These are phyloP conservation scores for Nixonia krombeini DNA, from an alignment of 1,140 invertebrate genomes.

Conservation along the genomic window DNA sequence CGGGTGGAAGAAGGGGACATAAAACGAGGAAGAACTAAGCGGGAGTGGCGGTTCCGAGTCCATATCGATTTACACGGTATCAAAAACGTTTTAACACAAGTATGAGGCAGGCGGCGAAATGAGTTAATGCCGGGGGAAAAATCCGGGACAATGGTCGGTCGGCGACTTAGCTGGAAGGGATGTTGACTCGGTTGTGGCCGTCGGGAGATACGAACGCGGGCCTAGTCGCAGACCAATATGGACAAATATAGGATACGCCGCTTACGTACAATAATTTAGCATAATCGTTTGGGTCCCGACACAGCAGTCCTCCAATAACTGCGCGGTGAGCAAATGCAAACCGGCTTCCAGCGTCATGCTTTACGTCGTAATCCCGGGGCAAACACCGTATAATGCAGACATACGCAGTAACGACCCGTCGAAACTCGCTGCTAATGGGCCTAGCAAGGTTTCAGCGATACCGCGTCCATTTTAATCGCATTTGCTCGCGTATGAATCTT, in stretches of 20 bases:
- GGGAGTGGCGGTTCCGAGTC: not conserved
- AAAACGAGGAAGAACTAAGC: not conserved
- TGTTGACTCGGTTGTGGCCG: not conserved
- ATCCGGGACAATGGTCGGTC: no score
- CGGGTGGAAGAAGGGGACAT: no score
- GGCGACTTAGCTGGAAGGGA: no score
- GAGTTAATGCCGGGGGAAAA: not conserved
- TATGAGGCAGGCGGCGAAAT: not conserved
- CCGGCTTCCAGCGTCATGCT: not conserved
- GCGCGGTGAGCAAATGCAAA: conserved; percentile 51
- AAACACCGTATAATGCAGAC: no score
- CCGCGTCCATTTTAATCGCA: no score
- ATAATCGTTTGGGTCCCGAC: conserved; percentile 52
- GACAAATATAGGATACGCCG: conserved; percentile 35
- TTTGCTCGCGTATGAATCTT: no score
- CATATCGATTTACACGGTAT: not conserved
- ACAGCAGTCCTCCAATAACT: conserved; percentile 48
- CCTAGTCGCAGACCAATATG: conserved; percentile 18
- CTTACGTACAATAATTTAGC: conserved; percentile 54
- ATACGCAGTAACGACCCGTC: no score
- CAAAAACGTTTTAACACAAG: not conserved
- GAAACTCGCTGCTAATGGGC: no score
- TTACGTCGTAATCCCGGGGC: no score
- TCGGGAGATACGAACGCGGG: not conserved
- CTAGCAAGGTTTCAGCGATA: no score